Base-by-base conservation (phyloP, 2,888 invertebrate genomes). In the Dendrolimus pini region DNA sequence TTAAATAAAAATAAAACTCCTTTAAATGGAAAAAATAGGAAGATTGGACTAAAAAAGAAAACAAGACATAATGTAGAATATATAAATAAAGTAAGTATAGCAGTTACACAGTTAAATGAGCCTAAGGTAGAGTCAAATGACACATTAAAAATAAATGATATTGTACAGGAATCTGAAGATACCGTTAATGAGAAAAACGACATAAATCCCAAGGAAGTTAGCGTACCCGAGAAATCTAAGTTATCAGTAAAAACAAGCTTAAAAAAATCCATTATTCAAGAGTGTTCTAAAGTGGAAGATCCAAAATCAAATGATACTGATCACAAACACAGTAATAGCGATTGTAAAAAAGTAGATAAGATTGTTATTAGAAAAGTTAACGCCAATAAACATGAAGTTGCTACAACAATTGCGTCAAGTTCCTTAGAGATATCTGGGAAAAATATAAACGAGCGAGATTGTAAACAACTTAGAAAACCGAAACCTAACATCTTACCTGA, bases 11-110 rank as follows among this genome's bases (percentile, higher is more conserved):
- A 7, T 47, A 47, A 47, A 47, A 9, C 47, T 47, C 47, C 6
- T 30, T 30, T 30, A 30, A 30, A 30, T 30, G 30, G 30, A 30
- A 30, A 30, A 30, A 30, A 30, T n/a, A 12, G 18, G 41, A 41
- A 13, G 10, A 41, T 7, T 6, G 18, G 3, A 41, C 7, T 53
- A 14, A 41, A 53, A 53, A 62, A 62, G n/a, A 7, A 10, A 41
- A 56, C 9, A 65, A 8, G 56, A 56, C 52, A 59, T 41, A 18
- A 58, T 30, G 52, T 54, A 55, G 58, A 55, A 30, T 54, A n/a
- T 18, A 60, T 55, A 63, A 62, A 57, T 59, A 63, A 56, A 56
- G n/a, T n/a, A 52, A 10, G 52, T 12, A 7, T 52, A n/a, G 3
- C 52, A 7, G 52, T 42, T 41, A 41, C 9, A 14, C 8, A 13